Conservation (phyloP, 2,888 invertebrate species). For the Tetragonisca angustula region DNA sequence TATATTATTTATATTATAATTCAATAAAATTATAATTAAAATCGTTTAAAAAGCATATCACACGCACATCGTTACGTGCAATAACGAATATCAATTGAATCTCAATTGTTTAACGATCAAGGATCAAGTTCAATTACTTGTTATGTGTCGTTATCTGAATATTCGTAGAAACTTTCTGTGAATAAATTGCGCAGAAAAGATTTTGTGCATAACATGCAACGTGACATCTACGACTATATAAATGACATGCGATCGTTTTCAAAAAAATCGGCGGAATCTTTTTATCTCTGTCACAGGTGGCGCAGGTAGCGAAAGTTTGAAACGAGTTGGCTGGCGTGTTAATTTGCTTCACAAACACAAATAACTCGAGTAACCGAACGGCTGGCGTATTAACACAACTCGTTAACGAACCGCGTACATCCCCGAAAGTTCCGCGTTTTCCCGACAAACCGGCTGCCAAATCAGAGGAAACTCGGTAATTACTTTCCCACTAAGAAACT, state of each 20-base stretch:
- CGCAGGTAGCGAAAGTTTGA: slow-evolving; percentile 20
- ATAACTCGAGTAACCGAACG: slow-evolving; percentile 24
- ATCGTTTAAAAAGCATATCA: too few relatives aligned
- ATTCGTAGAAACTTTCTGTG: background rate
- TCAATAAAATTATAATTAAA: too few relatives aligned
- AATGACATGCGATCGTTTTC: background rate
- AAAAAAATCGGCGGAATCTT: slow-evolving; percentile 19
- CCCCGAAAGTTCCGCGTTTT: slow-evolving; percentile 34
- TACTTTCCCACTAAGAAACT: slow-evolving; percentile 20
- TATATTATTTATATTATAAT: too few relatives aligned
- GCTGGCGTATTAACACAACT: slow-evolving; percentile 44
- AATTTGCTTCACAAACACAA: slow-evolving; percentile 47
- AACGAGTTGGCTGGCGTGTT: slow-evolving; percentile 33
- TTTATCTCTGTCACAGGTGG: slow-evolving; percentile 9
- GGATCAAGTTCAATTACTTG: too few relatives aligned
- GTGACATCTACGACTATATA: background rate
- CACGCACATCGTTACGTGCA: too few relatives aligned
- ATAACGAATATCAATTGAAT: too few relatives aligned
- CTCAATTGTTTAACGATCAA: too few relatives aligned
- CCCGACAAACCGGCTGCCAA: background rate
- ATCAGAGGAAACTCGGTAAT: slow-evolving; percentile 26
- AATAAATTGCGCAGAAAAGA: background rate
- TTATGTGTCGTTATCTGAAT: background rate
- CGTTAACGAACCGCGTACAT: slow-evolving; percentile 52
- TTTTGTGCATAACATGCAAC: background rate